These are phyloP conservation scores for Ornithoptera priamus DNA, from an alignment of 2,888 invertebrate genomes.

Conservation along the genomic window DNA sequence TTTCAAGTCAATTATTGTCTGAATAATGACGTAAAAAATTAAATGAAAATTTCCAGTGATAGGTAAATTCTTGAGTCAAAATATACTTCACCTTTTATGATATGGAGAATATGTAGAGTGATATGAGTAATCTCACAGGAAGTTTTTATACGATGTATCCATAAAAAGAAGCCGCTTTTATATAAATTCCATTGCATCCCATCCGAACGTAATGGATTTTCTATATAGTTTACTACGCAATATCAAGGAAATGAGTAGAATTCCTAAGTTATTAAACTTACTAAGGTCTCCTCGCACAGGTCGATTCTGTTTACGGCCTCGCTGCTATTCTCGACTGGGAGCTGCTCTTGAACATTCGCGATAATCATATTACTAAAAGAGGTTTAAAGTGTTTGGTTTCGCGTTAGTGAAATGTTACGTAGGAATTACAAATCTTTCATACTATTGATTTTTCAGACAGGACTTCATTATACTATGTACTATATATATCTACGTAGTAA, in stretches of 20 bases:
- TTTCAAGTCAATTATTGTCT: no score
- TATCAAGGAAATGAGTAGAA: constrained; percentile 32
- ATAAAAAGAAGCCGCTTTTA: constrained; percentile 18
- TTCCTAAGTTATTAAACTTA: constrained; percentile 31
- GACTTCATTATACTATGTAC: no score
- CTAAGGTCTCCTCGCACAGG: constrained; percentile 27
- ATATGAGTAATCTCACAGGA: neutral
- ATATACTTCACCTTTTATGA: no score
- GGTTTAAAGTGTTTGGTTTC: constrained; percentile 18
- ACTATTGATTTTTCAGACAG: no score
- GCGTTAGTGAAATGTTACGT: neutral
- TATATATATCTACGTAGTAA: no score
- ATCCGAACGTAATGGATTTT: constrained; percentile 32
- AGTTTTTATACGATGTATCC: constrained; percentile 7
- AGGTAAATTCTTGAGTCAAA: no score
- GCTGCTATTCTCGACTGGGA: constrained; percentile 18
- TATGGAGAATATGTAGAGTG: neutral
- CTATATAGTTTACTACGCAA: constrained; percentile 34
- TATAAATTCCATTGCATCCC: constrained; percentile 30
- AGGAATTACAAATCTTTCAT: no score
- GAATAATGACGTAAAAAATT: no score
- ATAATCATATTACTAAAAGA: constrained; percentile 23
- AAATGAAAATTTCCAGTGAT: no score
- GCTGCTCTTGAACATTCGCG: constrained; percentile 22
- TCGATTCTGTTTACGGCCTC: constrained; percentile 25